Evolutionary conservation across 2,888 invertebrate species (phyloP), one percentile per base, ranked within the genome.

Genomic region (Rugalucina vietnamica): DNA sequence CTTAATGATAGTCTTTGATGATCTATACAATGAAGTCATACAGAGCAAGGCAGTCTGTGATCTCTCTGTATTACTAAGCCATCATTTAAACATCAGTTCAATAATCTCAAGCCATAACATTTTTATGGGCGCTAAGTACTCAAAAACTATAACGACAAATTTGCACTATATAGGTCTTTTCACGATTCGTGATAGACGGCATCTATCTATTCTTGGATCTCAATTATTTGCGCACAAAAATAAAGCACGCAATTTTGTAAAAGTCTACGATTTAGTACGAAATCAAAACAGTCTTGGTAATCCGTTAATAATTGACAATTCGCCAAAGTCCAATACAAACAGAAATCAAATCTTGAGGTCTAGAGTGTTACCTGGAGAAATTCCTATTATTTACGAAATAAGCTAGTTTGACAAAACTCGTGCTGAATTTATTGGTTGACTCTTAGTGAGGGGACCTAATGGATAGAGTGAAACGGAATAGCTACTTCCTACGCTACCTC

Each of bases 121-220:
- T 14, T 69, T 69, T 69, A 69, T 69, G 69, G 8, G 69, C 4
- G 69, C 69, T 4, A 69, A 69, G 29, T 69, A 69, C 69, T 69
- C 69, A 21, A 69, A 27, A 21, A 69, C 69, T 69, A 27, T 54
- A n/a, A 12, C 69, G 4, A 69, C 69, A 5, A 69, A 69, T 69
- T 21, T 69, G 12, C 69, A 69, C 36, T 69, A 69, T 36, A 69
- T 69, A 27, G 5, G 5, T 3, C 29, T 69, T 5, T 69, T 69
- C 29, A 69, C 69, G 24, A 10, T 69, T 27, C 69, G 69, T 5
- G 21, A 69, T 24, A 69, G 69, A 36, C 32, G 5, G 24, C 69
- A 69, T 10, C 29, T 69, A 32, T 18, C 69, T 21, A 21, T 69
- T 36, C 8, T 69, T 12, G 69, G 69, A 5, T 69, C 69, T 3